Percentiles rank a stretch among this genome's conserved stretches.
phyloP scores from a whole-genome alignment of 2,888 invertebrate genomes.

The Pachliopta kotzebuea region DNA sequence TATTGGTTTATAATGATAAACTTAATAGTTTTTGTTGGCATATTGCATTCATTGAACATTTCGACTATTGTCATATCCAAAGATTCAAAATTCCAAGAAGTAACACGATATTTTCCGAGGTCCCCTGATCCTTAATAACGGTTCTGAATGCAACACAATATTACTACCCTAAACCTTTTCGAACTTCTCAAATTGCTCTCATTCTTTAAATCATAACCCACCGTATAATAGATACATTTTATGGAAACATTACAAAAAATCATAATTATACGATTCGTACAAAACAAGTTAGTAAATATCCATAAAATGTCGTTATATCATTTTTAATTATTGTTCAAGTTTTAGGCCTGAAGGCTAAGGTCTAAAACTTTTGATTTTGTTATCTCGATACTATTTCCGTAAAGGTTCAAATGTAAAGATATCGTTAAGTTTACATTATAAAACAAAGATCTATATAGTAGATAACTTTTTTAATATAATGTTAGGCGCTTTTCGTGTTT shows the following conservation, averaged over 20 bases:
- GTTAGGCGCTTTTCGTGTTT: too few species aligned
- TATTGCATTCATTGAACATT: too few species aligned
- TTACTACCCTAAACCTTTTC: slow-evolving; percentile 27
- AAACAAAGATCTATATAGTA: too few species aligned
- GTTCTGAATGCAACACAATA: slow-evolving; percentile 29
- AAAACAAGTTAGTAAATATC: background rate
- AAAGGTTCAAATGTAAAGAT: too few species aligned
- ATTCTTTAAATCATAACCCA: slow-evolving; percentile 1
- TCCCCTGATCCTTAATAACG: slow-evolving; percentile 37
- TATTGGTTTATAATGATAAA: too few species aligned
- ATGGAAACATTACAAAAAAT: background rate
- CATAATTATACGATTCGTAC: background rate
- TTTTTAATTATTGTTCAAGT: slow-evolving; percentile 1
- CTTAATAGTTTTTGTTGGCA: too few species aligned
- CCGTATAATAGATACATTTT: background rate
- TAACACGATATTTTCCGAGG: slow-evolving; percentile 60
- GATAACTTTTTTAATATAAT: too few species aligned
- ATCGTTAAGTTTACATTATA: too few species aligned
- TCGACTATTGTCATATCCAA: slow-evolving; percentile 13
- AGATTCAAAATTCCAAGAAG: slow-evolving; percentile 49
- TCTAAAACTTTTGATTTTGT: background rate
- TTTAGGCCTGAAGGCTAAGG: background rate
- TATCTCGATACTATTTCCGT: background rate
- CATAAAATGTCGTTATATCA: background rate
- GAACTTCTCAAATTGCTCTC: slow-evolving; percentile 13